Evolutionary conservation across 2,888 invertebrate genomes (phyloP).

Genomic region (Pocota personata): DNA sequence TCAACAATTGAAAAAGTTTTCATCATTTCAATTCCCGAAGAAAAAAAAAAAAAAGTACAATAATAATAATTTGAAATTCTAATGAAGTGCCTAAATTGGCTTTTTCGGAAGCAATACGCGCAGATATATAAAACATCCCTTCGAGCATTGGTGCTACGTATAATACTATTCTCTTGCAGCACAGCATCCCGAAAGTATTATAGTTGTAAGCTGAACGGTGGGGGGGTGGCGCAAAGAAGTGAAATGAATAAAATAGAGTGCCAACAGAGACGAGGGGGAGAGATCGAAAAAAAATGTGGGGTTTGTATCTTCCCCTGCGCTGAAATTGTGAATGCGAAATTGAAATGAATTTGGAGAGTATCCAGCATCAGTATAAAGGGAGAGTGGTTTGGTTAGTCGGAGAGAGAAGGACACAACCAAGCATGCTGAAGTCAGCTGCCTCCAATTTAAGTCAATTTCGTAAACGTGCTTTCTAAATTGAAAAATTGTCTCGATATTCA

Average conservation of each 20-base stretch:
- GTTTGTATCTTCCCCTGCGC: not conserved
- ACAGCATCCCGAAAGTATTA: not conserved
- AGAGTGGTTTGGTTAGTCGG: not conserved
- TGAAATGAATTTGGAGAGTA: constrained; percentile 68
- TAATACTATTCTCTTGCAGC: constrained; percentile 15
- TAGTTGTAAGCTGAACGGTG: constrained; percentile 27
- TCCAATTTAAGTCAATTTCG: constrained; percentile 71
- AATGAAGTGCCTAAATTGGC: constrained; percentile 69
- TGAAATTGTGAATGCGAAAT: constrained; percentile 43
- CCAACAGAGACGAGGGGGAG: constrained; percentile 27
- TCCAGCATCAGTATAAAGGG: constrained; percentile 9
- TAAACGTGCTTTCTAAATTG: constrained; percentile 70
- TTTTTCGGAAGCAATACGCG: constrained; percentile 15
- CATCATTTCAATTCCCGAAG: constrained; percentile 21
- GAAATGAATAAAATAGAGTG: constrained; percentile 69
- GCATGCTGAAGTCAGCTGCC: constrained; percentile 67
- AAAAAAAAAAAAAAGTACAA: constrained; percentile 13
- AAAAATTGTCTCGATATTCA: constrained; percentile 73
- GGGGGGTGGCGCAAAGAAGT: constrained; percentile 11
- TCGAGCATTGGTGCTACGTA: not conserved
- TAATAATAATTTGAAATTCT: constrained; percentile 67
- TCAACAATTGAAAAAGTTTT: constrained; percentile 54
- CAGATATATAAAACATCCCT: constrained; percentile 34
- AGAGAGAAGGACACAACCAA: not conserved
- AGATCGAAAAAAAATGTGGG: not conserved